These are phyloP conservation scores for Epinotia nisella DNA, from an alignment of 2,888 invertebrate genomes.

Conservation along the genomic window DNA sequence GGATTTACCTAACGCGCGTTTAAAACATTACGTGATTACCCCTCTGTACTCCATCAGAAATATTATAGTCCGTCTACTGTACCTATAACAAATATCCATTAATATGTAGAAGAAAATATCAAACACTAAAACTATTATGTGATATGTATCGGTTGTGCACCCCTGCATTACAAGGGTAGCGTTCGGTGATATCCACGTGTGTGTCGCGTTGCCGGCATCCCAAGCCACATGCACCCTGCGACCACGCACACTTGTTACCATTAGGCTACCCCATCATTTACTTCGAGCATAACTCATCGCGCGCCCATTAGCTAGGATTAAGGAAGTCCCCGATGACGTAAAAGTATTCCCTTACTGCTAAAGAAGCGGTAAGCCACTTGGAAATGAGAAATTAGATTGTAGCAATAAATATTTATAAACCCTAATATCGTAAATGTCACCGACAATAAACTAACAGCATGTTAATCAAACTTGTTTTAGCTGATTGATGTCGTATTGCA, in stretches of 20 bases:
- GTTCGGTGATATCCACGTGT: slow-evolving; percentile 59
- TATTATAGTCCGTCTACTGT: too few relatives aligned
- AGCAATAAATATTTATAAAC: slow-evolving; percentile 44
- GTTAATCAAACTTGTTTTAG: slow-evolving; percentile 44
- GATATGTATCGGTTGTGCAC: slow-evolving; percentile 62
- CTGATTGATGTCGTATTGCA: slow-evolving; percentile 42
- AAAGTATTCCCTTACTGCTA: slow-evolving; percentile 59
- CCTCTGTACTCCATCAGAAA: too few relatives aligned
- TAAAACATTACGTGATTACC: too few relatives aligned
- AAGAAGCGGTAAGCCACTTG: slow-evolving; percentile 56
- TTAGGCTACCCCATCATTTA: slow-evolving; percentile 70
- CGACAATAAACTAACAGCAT: slow-evolving; percentile 45
- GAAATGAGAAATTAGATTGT: slow-evolving; percentile 38
- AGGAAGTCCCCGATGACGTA: slow-evolving; percentile 71
- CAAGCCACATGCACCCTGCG: slow-evolving; percentile 53
- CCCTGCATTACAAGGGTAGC: slow-evolving; percentile 59
- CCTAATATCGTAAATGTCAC: slow-evolving; percentile 45
- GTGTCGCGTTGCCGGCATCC: slow-evolving; percentile 46
- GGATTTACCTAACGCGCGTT: too few relatives aligned
- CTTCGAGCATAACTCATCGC: slow-evolving; percentile 70
- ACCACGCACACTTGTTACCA: slow-evolving; percentile 68
- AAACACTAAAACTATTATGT: not conserved
- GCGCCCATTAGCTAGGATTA: slow-evolving; percentile 76
- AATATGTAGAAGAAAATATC: not conserved
- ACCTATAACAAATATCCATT: too few relatives aligned